Evolutionary conservation across 2,888 invertebrate genomes (phyloP), one percentile per base, ranked within the genome.

Genomic region (Ectemnius cavifrons): DNA sequence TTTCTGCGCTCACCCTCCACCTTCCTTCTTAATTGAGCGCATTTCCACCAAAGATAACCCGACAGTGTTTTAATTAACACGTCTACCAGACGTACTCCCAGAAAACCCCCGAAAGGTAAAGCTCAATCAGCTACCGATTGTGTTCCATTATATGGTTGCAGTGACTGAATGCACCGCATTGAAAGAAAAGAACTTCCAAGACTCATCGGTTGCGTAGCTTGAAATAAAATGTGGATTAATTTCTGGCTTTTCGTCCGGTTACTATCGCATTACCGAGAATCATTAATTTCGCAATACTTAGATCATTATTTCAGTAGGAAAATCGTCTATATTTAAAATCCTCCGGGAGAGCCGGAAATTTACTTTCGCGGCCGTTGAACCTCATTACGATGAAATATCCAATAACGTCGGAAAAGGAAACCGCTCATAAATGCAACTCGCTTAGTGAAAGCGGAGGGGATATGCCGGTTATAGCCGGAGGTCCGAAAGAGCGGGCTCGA

Each of bases 401-500:
- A 14, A 16, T 8, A 16, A 14, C 13, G 68, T 18, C 23, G 61
- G 62, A 62, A 64, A 28, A 47, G 28, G n/a, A 23, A 4, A 56
- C 2, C 14, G 60, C 59, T 46, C 18, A n/a, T 27, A 47, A 52
- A 27, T 2, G 56, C 20, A 5, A 49, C 20, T 11, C 1, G 20
- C 46, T 4, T 11, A 57, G 16, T 18, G 61, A 49, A 56, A 49
- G 37, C 56, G 52, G 18, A 61, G 66, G 20, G 60, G 46, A 77
- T 77, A 66, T 67, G 61, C 45, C n/a, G 56, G 68, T 72, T 68
- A 57, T 65, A 28, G 65, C 13, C 64, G 58, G 57, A 65, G 62
- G 23, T 23, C 59, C 71, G 72, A 76, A 66, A 66, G 68, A 62
- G 23, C 63, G 74, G 57, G 59, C 74, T 69, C 63, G 66, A 73